Evolutionary conservation across 2,888 invertebrate genomes (phyloP), one percentile per base, ranked within the genome.

Genomic region (Dryobotodes eremita): DNA sequence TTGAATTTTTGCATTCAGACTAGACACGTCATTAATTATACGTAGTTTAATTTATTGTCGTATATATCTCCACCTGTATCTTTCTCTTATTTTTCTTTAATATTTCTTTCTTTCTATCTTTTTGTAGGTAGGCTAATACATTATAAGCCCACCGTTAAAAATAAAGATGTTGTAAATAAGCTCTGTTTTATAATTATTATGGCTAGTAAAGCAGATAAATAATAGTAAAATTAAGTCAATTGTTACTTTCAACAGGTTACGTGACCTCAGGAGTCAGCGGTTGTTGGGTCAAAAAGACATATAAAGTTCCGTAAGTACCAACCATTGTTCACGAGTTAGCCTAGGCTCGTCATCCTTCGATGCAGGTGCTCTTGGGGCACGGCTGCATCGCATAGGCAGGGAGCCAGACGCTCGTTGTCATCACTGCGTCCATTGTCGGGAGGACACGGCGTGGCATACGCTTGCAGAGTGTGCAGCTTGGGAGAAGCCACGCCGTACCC

Each of bases 251-350:
- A 15, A 57, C 88, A 96, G 96, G 95, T 0, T 96, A 96, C 59
- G 31, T 71, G 2, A 97, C 98, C 0, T 97, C 97, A 15, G 98
- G 98, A 3, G 97, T 97, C 10, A 98, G 98, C 76, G 94, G 97
- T 78, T 98, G 98, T 91, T 99, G 98, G 98, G 98, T 98, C 0
- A 98, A 98, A 89, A 98, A 97, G 0, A 94, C 91, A 0, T 97
- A 97, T 66, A 94, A 96, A n/a, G 97, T 97, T 3, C 98, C 98
- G 96, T 96, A 88, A 94, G 96, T 93, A 71, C 5, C 36, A 17
- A 42, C 4, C 2, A 50, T 23, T 53, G 6, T 53, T 75, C 23
- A n/a, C 15, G 17, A 69, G 50, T 15, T 31, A 50, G 20, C 31
- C 26, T 26, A 15, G 7, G 26, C 59, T n/a, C 15, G 26, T 26